Evolutionary conservation across 2,888 invertebrate genomes (phyloP), one percentile per base, ranked within the genome.

Genomic region (Agrotis clavis): DNA sequence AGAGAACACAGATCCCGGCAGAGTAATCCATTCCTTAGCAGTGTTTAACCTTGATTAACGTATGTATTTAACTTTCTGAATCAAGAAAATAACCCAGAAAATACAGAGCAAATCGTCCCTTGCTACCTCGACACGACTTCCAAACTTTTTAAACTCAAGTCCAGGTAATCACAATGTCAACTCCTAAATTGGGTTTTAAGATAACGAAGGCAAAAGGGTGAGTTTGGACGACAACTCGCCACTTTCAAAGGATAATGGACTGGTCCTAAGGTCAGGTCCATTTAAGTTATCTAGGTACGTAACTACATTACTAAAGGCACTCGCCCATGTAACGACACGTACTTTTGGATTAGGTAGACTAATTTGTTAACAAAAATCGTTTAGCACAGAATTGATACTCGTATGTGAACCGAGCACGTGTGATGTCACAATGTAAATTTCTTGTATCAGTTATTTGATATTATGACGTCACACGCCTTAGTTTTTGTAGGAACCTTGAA

Each of bases 121-220:
- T 9, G 14, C 5, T 16, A 35, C 6, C 14, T 21, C 4, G 45
- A 5, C 35, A 35, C 6, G 70, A 18, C 56, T 54, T 76, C 47
- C 13, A 41, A 67, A 60, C 30, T 62, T 70, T 61, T 14, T 19
- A 62, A 66, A 51, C 19, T 51, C 2, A 72, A 80, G 61, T 61
- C 57, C 50, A 67, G 71, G 63, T 79, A 76, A 82, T 68, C 72
- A 72, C 51, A 68, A 66, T 51, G 71, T 65, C 61, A 67, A 67
- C 62, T 74, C 51, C 25, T 25, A 71, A 86, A 82, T 83, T 73
- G 57, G 65, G 70, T 81, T 76, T 73, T 57, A 71, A 82, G 73
- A 65, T 82, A 77, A 77, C 62, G 60, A 61, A 77, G 74, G 45
- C 19, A 50, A 81, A 76, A 59, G 56, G 69, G 19, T 45, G 35